These are phyloP conservation scores for Sylvia atricapilla DNA, from an alignment of 2,113 vertebrate genomes.

Conservation along the genomic window DNA sequence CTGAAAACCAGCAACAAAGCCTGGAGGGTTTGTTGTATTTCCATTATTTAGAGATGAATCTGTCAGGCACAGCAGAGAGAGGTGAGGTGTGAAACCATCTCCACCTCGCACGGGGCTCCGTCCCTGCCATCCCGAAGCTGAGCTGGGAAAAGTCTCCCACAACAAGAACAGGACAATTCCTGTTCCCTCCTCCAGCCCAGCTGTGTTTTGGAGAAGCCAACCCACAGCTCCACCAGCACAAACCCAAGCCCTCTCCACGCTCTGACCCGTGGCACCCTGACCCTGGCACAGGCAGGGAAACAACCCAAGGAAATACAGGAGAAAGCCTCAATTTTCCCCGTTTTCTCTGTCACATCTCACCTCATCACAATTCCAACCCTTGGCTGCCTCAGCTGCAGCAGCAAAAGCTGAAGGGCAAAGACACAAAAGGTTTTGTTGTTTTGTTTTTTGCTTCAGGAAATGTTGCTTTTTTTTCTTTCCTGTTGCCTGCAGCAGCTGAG, in stretches of 20 bases:
- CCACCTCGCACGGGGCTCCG: not conserved
- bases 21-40: not conserved
- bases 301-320: not conserved
- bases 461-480: not conserved
- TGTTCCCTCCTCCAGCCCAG: not conserved
- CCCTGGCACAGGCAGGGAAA: not conserved
- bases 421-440: not conserved
- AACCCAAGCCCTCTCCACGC: not conserved
- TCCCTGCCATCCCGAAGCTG: too few species aligned
- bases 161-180: not conserved
- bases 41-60: accelerated
- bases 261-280: not conserved
- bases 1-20: not conserved
- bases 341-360: not conserved
- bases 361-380: not conserved
- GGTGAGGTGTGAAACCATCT: not conserved
- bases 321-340: not conserved
- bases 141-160: not conserved
- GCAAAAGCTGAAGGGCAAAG: not conserved
- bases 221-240: not conserved
- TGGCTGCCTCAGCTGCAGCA: not conserved
- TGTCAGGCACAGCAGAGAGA: not conserved
- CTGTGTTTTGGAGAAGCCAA: not conserved
- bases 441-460: not conserved
- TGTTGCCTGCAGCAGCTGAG: not conserved